Evolutionary conservation across 2,888 invertebrate species (phyloP).

Genomic region (Stenurella melanura): DNA sequence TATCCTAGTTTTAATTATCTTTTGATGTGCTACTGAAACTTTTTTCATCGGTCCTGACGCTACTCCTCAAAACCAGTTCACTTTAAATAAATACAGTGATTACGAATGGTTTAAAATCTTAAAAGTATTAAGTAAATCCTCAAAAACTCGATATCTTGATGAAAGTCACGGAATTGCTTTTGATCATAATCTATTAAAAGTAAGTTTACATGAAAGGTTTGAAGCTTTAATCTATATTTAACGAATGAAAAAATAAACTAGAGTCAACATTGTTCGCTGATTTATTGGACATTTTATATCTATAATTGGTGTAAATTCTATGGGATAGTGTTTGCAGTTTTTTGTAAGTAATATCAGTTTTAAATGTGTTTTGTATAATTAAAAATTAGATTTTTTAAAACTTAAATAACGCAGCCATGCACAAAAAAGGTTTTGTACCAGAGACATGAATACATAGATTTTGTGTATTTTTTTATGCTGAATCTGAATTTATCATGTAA

Average conservation of each 20-base stretch:
- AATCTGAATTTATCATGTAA: too few species aligned
- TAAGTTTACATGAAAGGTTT: conserved; percentile 1
- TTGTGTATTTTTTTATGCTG: too few species aligned
- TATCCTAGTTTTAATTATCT: conserved; percentile 4
- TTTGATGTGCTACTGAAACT: conserved; percentile 2
- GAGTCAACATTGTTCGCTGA: too few species aligned
- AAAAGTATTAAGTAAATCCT: conserved; percentile 9
- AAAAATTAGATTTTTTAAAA: too few species aligned
- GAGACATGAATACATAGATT: too few species aligned
- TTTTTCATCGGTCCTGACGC: neutral
- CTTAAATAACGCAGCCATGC: too few species aligned
- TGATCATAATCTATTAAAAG: conserved; percentile 32
- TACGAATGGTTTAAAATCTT: neutral
- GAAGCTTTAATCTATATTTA: neutral
- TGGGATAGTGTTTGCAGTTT: too few species aligned
- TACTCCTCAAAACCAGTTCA: neutral
- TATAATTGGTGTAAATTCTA: too few species aligned
- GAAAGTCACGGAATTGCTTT: conserved; percentile 26
- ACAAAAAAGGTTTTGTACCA: too few species aligned
- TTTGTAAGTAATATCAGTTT: too few species aligned
- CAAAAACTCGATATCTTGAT: conserved; percentile 31
- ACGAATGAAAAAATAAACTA: neutral
- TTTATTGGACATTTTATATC: too few species aligned
- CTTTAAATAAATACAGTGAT: neutral
- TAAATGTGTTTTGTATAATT: too few species aligned